phyloP scores from a whole-genome alignment of 2,888 invertebrate species.

The Macrophya annulata region DNA sequence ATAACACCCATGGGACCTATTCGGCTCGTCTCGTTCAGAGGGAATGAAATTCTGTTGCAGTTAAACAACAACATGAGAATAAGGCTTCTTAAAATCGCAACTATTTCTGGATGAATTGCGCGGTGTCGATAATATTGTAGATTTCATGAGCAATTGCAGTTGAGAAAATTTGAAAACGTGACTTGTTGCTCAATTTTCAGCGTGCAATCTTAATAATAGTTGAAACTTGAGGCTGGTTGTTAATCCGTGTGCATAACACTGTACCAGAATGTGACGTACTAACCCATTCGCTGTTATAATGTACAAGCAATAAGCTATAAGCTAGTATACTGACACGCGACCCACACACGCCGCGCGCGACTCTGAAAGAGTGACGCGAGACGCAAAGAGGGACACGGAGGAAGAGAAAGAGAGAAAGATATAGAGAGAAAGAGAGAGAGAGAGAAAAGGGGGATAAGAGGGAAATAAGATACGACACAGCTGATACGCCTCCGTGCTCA shows the following conservation, averaged over 20 bases:
- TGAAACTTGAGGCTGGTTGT: neutral
- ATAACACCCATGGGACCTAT: conserved; percentile 62
- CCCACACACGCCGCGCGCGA: conserved; percentile 73
- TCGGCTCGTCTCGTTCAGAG: conserved; percentile 41
- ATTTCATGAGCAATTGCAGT: neutral
- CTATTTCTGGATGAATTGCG: neutral
- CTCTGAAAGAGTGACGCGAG: conserved; percentile 60
- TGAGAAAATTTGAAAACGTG: neutral
- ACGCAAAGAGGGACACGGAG: conserved; percentile 44
- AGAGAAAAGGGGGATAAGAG: conserved; percentile 67
- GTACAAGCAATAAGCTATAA: conserved; percentile 16
- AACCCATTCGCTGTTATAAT: conserved; percentile 20
- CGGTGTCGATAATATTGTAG: neutral
- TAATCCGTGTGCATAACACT: neutral
- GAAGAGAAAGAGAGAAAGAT: conserved; percentile 55
- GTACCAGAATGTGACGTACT: conserved; percentile 27
- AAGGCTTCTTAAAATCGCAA: neutral
- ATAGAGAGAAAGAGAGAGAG: conserved; percentile 57
- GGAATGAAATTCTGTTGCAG: conserved; percentile 14
- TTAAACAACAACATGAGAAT: neutral
- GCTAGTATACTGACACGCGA: conserved; percentile 70
- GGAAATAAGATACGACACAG: conserved; percentile 77
- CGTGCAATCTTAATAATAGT: neutral
- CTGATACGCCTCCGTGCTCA: conserved; percentile 75
- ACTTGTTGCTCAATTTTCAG: neutral